Evolutionary conservation across 2,888 invertebrate genomes (phyloP).

Genomic region (Teinopalpus imperialis): DNA sequence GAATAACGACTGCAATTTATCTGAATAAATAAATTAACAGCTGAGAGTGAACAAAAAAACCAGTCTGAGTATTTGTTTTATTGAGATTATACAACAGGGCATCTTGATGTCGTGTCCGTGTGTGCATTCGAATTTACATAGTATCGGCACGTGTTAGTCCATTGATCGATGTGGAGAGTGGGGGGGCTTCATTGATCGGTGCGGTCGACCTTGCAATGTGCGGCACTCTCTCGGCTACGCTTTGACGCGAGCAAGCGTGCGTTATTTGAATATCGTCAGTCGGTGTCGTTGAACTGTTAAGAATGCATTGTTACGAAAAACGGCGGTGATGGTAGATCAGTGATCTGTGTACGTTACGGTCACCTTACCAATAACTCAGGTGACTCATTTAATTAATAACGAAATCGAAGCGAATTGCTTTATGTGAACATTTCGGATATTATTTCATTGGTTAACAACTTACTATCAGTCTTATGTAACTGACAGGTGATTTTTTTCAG

Average conservation of each 20-base stretch:
- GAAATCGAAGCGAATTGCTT: not conserved
- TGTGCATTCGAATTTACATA: constrained; percentile 41
- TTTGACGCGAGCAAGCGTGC: constrained; percentile 56
- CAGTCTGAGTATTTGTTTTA: not conserved
- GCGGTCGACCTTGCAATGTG: constrained; percentile 46
- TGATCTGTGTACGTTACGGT: not conserved
- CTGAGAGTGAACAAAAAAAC: not conserved
- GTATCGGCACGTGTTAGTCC: constrained; percentile 69
- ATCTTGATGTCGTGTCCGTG: constrained; percentile 25
- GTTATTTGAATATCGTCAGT: constrained; percentile 48
- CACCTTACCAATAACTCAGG: not conserved
- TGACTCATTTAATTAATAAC: not conserved
- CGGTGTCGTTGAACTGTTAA: constrained; percentile 52
- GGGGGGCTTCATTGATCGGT: constrained; percentile 66
- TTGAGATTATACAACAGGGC: constrained; percentile 6
- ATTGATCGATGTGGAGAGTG: constrained; percentile 56
- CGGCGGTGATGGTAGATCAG: constrained; percentile 2
- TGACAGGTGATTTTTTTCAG: too few relatives aligned
- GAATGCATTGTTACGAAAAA: constrained; percentile 42
- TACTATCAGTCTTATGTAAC: too few relatives aligned
- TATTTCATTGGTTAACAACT: too few relatives aligned
- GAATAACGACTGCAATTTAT: too few relatives aligned
- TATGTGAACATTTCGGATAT: too few relatives aligned
- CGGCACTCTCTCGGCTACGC: constrained; percentile 34
- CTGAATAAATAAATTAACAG: constrained; percentile 1